Percentiles rank a stretch among this genome's conserved stretches.
phyloP scores from a whole-genome alignment of 2,113 vertebrate genomes.

The Condylura cristata region DNA sequence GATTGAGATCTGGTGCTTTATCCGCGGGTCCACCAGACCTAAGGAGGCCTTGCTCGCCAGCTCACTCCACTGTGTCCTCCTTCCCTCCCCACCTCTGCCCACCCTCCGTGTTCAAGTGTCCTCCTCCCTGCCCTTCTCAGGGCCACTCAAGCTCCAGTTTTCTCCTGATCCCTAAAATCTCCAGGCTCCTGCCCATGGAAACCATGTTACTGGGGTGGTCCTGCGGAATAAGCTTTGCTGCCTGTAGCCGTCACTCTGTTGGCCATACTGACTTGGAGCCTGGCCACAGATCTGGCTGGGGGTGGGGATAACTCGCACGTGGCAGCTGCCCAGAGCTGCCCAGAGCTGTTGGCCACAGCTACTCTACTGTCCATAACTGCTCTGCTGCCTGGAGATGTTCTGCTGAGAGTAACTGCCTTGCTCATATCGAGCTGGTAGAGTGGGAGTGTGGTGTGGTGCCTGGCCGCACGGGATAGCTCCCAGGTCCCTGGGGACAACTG shows the following conservation, averaged over 20 bases:
- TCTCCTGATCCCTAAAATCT: constrained; percentile 93
- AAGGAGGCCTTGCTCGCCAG: constrained; percentile 99
- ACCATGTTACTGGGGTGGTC: constrained; percentile 93
- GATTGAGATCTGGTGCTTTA: constrained; percentile 92
- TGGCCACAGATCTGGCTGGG: constrained; percentile 91
- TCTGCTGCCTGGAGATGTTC: constrained; percentile 91
- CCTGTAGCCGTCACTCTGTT: constrained; percentile 91
- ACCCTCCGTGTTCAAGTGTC: constrained; percentile 96
- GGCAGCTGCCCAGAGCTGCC: constrained; percentile 91
- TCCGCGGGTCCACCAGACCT: constrained; percentile 99
- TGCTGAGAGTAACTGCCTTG: constrained; percentile 94
- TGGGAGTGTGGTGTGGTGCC: constrained; percentile 89
- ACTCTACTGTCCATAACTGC: constrained; percentile 90
- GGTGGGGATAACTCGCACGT: constrained; percentile 93
- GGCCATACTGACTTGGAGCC: constrained; percentile 92
- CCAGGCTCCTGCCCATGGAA: constrained; percentile 92
- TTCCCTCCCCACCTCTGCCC: constrained; percentile 94
- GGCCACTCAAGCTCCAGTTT: constrained; percentile 90
- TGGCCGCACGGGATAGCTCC: constrained; percentile 90
- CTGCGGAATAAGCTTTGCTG: constrained; percentile 92
- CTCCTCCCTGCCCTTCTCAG: constrained; percentile 91
- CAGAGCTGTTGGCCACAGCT: constrained; percentile 94
- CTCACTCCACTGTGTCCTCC: constrained; percentile 98
- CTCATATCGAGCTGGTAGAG: constrained; percentile 91
- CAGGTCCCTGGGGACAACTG: constrained; percentile 90